Base-by-base conservation (phyloP, 2,888 invertebrate species). In the Melolontha melolontha region DNA sequence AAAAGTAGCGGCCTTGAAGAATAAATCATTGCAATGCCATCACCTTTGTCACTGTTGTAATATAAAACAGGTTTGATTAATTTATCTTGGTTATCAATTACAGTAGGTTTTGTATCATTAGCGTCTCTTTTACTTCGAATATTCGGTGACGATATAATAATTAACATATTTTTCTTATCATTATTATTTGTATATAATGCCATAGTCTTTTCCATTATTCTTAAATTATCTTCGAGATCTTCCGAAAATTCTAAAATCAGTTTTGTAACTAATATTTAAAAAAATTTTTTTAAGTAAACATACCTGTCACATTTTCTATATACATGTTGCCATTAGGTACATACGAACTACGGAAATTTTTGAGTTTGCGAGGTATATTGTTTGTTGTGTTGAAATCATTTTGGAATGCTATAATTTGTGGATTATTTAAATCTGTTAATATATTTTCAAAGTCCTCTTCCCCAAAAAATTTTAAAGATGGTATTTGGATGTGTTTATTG, bases 401-500 rank as follows among this genome's bases (percentile, higher is more conserved):
- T 69, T 74, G 77, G 72, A 82, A 83, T 22, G 78, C 73, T 47
- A 78, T 73, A 10, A 81, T 73, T 70, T 79, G 76, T 0, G 81
- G 79, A 62, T 79, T 73, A 17, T 77, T 75, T 67, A 81, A 71
- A 40, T 70, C 68, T 34, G 50, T 27, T 68, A 74, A 71, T 66
- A 82, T 72, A 66, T 77, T 68, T 44, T 76, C 70, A 44, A 81
- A 79, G 67, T 80, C 79, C 17, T 78, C 77, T 50, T 78, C 76
- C 41, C 76, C 77, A 67, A 83, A 82, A 39, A 77, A 73, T 70
- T 76, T 73, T 40, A 83, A 72, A 5, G 82, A 79, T 12, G 81
- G 80, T 52, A 82, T 72, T 65, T 79, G 73, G 54, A 82, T 69
- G 64, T 78, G 74, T 68, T 78, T 66, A 14, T 71, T 67, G 57